Percentiles rank a stretch among this genome's conserved stretches.
phyloP scores from a whole-genome alignment of 2,888 invertebrate species.

The Timema podura region DNA sequence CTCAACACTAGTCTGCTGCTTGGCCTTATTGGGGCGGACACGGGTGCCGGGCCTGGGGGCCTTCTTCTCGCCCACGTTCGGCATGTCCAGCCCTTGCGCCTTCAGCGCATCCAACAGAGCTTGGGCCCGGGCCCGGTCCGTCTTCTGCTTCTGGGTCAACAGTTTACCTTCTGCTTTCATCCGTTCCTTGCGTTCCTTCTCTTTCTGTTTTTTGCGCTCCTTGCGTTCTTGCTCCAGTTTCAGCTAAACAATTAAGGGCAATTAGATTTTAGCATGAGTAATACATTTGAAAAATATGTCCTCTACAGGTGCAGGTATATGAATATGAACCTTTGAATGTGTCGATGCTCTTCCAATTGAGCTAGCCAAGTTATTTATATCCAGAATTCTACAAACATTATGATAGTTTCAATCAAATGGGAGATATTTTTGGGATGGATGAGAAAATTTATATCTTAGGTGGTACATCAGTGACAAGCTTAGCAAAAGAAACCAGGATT shows the following conservation, averaged over 20 bases:
- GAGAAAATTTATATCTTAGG: too few species aligned
- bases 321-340: too few species aligned
- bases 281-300: too few species aligned
- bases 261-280: too few species aligned
- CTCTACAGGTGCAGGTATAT: too few species aligned
- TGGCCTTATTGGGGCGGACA: constrained; percentile 65
- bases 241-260: constrained; percentile 43
- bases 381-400: too few species aligned
- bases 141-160: constrained; percentile 89
- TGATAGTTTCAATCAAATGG: too few species aligned
- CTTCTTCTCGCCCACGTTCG: constrained; percentile 61
- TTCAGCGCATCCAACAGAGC: constrained; percentile 84
- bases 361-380: too few species aligned
- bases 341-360: too few species aligned
- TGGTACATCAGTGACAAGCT: too few species aligned
- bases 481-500: too few species aligned
- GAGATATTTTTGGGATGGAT: too few species aligned
- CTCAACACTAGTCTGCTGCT: constrained; percentile 51
- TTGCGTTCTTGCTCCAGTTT: constrained; percentile 82
- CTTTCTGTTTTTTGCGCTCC: constrained; percentile 84
- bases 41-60: constrained; percentile 63
- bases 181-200: constrained; percentile 87
- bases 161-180: constrained; percentile 96
- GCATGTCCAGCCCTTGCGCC: constrained; percentile 81
- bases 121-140: constrained; percentile 82